Percentiles rank a stretch among this genome's conserved stretches.
phyloP scores from a whole-genome alignment of 2,113 vertebrate genomes.

The Megaceryle maxima region DNA sequence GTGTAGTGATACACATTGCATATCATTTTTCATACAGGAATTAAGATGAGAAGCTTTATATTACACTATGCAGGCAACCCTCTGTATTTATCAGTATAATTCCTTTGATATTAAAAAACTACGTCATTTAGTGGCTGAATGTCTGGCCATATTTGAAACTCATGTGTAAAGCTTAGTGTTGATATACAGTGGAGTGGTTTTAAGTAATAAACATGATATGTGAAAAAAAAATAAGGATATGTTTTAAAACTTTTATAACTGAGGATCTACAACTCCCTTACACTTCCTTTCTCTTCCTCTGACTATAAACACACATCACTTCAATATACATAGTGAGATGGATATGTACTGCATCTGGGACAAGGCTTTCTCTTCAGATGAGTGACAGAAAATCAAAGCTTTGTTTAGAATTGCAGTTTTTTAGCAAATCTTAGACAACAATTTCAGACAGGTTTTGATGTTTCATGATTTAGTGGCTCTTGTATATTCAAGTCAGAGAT shows the following conservation, averaged over 20 bases:
- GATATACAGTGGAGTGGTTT: not conserved
- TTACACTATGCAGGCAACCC: not conserved
- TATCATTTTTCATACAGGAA: not conserved
- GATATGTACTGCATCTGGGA: not conserved
- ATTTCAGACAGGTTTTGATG: constrained; percentile 2
- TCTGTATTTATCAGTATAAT: not conserved
- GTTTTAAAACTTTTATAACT: not conserved
- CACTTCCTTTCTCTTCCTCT: not conserved
- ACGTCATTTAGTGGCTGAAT: fast-evolving
- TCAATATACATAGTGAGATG: not conserved
- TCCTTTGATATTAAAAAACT: not conserved
- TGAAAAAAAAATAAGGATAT: not conserved
- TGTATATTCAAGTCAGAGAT: not conserved
- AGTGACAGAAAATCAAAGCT: not conserved
- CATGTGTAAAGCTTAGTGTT: not conserved
- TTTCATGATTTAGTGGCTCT: not conserved
- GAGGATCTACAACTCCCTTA: not conserved
- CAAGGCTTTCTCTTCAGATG: not conserved
- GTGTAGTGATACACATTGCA: not conserved
- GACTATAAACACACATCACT: not conserved
- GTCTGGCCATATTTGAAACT: not conserved
- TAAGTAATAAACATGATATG: not conserved
- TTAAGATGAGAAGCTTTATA: not conserved
- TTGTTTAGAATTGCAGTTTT: not conserved
- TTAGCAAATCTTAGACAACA: not conserved